Conservation (phyloP, 2,888 invertebrate genomes). For the Chrysomela aeneicollis region DNA sequence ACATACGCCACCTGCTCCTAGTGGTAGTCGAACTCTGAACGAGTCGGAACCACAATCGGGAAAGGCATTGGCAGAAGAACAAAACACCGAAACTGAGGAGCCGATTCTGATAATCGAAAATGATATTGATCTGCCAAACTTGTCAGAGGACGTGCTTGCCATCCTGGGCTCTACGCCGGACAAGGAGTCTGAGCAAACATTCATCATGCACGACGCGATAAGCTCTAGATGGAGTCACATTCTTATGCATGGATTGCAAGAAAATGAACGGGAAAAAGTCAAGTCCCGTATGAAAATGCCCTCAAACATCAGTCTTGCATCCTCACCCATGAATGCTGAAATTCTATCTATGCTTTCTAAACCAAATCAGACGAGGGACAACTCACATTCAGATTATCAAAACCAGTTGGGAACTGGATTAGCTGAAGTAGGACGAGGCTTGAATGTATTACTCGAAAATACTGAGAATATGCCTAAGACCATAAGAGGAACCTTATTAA, state of each 20-base stretch:
- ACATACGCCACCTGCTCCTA: neutral
- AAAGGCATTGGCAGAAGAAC: neutral
- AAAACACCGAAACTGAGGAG: neutral
- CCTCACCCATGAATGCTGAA: constrained; percentile 6
- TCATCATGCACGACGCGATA: neutral
- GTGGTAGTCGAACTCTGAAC: constrained; percentile 3
- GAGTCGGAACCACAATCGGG: neutral
- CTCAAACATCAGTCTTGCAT: neutral
- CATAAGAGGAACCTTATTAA: constrained; percentile 15
- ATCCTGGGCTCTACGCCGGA: neutral
- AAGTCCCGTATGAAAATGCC: constrained; percentile 3
- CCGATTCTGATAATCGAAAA: constrained; percentile 6
- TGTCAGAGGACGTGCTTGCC: neutral
- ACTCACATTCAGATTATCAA: constrained; percentile 12
- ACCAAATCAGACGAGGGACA: constrained; percentile 17
- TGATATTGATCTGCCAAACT: constrained; percentile 3
- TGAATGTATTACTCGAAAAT: constrained; percentile 3
- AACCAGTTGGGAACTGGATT: constrained; percentile 15
- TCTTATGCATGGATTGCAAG: constrained; percentile 5
- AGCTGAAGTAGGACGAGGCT: neutral
- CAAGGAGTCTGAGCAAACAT: neutral
- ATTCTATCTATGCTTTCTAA: constrained; percentile 15
- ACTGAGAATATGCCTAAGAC: constrained; percentile 1
- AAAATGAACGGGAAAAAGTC: constrained; percentile 13
- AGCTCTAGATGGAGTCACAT: constrained; percentile 5